A percentile compares a stretch with the other conserved stretches of the same genome.
Evolutionary conservation across 2,888 invertebrate species (phyloP).

Genomic region (Acleris literana): DNA sequence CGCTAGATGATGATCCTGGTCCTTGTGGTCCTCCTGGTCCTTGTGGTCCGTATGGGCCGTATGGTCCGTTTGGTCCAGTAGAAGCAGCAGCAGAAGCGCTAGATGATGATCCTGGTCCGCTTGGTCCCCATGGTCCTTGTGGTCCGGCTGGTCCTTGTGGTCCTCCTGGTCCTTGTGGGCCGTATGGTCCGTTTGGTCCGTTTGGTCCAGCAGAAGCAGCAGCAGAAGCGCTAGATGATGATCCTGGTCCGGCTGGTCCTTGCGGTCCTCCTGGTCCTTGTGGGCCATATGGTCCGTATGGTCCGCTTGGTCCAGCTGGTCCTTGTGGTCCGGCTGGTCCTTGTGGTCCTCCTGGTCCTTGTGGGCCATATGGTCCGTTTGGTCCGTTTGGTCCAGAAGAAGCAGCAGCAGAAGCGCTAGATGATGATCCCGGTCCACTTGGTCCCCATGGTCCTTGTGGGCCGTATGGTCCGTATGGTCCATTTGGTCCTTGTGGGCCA

Average conservation of each 20-base stretch:
- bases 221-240: background rate
- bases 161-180: no score
- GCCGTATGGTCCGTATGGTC: slow-evolving; percentile 2
- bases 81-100: slow-evolving; percentile 8
- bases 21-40: slow-evolving; percentile 4
- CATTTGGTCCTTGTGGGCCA: slow-evolving; percentile 19
- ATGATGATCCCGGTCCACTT: no score
- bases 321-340: no score
- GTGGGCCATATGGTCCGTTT: no score
- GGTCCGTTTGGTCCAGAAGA: no score
- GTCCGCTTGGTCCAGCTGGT: no score
- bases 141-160: background rate
- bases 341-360: no score
- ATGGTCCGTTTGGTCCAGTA: slow-evolving; percentile 16
- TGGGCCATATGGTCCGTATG: background rate
- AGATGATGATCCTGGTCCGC: slow-evolving; percentile 19
- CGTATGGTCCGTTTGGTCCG: no score
- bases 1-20: slow-evolving; percentile 12
- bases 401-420: no score
- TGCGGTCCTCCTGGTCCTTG: slow-evolving; percentile 9
- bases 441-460: background rate
- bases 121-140: slow-evolving; percentile 4
- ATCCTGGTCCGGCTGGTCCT: no score
- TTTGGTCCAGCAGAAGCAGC: no score
- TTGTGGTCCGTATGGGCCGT: slow-evolving; percentile 1